Base-by-base conservation (phyloP, 2,888 invertebrate genomes). In the Acanthosoma haemorrhoidale region DNA sequence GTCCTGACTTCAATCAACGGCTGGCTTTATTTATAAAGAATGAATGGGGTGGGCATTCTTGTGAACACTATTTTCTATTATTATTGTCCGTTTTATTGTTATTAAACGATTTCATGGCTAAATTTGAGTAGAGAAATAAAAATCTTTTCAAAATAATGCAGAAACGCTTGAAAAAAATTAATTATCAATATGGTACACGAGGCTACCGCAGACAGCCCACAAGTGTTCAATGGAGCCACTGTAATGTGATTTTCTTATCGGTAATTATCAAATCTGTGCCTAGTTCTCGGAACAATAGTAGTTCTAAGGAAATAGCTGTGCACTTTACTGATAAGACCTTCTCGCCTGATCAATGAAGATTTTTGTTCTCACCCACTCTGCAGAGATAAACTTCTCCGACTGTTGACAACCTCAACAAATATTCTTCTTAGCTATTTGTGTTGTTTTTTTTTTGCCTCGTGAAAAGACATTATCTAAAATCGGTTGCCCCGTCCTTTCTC, bases 351-450 rank as follows among this genome's bases (percentile, higher is more conserved):
- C 51, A 51, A 51, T 51, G 25, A 51, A 9, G 11, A 25, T 51
- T 51, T 51, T 51, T n/a, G 51, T 51, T 51, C 5, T 25, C 8
- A 9, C 11, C 21, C 51, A 2, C 5, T 11, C 1, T 13, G 1
- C 3, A n/a, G 51, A 25, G 51, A 51, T 51, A 51, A 51, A 51
- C 51, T 51, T n/a, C 25, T 51, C 25, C 2, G n/a, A 25, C 21
- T 51, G 51, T 51, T 51, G 51, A 51, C 51, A 51, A 25, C 51
- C 25, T 51, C 51, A 51, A 51, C 51, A 51, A 51, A 51, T 51
- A 51, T 51, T 51, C 51, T n/a, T 51, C n/a, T 51, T 25, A 51
- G 51, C 51, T 21, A 51, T 25, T 51, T 51, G 21, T 51, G 21
- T 51, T 25, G 21, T n/a, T 51, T 51, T 51, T 25, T 25, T 25